Base-by-base conservation (phyloP, 2,113 vertebrate genomes). In the Macroglossus sobrinus region DNA sequence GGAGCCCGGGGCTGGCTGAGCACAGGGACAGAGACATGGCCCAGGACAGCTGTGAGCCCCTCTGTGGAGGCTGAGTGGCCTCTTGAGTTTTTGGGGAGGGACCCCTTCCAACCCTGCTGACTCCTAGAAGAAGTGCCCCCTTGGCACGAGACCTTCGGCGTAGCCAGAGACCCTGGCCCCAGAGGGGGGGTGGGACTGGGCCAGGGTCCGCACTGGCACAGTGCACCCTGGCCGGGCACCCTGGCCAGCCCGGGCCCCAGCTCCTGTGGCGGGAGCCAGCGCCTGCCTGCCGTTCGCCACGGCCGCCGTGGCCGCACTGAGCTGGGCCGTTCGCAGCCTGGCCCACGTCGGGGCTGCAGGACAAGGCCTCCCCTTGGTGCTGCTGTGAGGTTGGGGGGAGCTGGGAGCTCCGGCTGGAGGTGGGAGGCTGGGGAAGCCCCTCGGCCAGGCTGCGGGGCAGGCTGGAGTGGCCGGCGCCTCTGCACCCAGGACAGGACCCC, bases 381-480 rank as follows among this genome's bases (percentile, higher is more conserved):
- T 28, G 4, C 15, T 18, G 24, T 11, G n/a, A 7, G 13, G 11
- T 57, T 28, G 10, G 35, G 35, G 38, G 16, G 4, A 12, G 15
- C 1, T 0, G 24, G 28, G 43, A 5, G 5, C 40, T 4, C 18
- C 24, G 14, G 33, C 35, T 5, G 9, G 59, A 68, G 64, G 21
- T 1, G 3, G 55, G 66, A 13, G 4, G 47, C 47, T 50, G 47
- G 13, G 47, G 47, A 15, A 50, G 47, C 40, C 9, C 1, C 4
- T 4, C 13, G 0, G 28, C 40, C n/a, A n/a, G 35, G n/a, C 10
- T 4, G 12, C 47, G 40, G 26, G 26, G 63, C 45, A 5, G 28
- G 35, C 11, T 0, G 2, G 61, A 28, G 38, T 28, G 40, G 3
- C 47, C 12, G 0, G 55, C 0, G 45, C 43, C 8, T 0, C 66